A percentile compares a stretch with the other conserved stretches of the same genome.
phyloP scores from a whole-genome alignment of 2,113 vertebrate species.

The Calcarius ornatus region DNA sequence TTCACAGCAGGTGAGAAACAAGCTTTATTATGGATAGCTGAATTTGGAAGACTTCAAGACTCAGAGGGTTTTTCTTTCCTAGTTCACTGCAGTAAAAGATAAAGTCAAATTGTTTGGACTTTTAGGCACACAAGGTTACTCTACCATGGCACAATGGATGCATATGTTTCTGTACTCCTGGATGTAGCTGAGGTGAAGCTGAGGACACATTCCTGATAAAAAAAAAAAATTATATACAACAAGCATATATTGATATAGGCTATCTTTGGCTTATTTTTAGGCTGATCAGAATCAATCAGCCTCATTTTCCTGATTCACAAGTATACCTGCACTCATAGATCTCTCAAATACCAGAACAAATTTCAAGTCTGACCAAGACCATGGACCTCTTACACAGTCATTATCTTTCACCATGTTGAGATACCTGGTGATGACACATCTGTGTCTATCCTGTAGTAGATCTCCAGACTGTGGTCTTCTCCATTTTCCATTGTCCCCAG shows the following conservation, averaged over 20 bases:
- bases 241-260: rapidly evolving
- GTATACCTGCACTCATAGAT: not conserved
- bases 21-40: not conserved
- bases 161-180: not conserved
- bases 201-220: not conserved
- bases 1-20: not conserved
- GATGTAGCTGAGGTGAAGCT: not conserved
- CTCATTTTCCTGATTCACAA: not conserved
- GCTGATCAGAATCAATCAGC: not conserved
- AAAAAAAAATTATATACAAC: rapidly evolving
- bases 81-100: not conserved
- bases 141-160: not conserved
- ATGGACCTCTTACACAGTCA: not conserved
- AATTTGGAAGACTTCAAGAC: not conserved
- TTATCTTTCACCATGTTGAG: not conserved
- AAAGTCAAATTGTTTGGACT: not conserved
- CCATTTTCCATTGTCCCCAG: not conserved
- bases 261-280: not conserved
- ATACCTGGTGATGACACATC: not conserved
- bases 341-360: not conserved
- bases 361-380: not conserved
- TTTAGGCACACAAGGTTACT: not conserved
- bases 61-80: not conserved
- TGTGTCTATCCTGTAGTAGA: not conserved
- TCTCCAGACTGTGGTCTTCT: not conserved